Evolutionary conservation across 2,113 vertebrate genomes (phyloP).

Genomic region (Jaculus jaculus): DNA sequence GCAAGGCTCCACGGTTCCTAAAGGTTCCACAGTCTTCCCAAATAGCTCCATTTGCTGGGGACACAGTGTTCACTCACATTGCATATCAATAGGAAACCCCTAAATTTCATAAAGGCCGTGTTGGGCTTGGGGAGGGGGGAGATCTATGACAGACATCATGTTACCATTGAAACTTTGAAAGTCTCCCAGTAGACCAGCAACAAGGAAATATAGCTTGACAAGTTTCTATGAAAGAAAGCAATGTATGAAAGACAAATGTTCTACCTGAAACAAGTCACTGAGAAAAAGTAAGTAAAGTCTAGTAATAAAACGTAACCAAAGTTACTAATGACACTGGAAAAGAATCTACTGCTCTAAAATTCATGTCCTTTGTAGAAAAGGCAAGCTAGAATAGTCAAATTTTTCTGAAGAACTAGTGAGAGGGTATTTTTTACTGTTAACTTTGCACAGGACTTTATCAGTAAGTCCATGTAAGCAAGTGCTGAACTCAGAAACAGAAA

Average conservation of each 20-base stretch:
- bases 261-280: not conserved
- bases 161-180: not conserved
- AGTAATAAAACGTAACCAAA: not conserved
- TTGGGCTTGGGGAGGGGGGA: not conserved
- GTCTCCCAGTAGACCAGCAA: not conserved
- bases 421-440: not conserved
- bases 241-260: not conserved
- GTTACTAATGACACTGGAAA: not conserved
- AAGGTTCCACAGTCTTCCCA: no score
- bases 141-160: not conserved
- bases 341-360: not conserved
- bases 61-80: no score
- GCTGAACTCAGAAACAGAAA: not conserved
- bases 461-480: not conserved
- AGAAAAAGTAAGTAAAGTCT: slow-evolving; percentile 3
- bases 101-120: not conserved
- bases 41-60: no score
- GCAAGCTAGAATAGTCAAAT: not conserved
- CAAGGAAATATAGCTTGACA: not conserved
- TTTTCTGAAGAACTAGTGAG: not conserved
- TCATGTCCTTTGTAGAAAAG: not conserved
- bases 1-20: no score
- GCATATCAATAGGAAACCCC: not conserved
- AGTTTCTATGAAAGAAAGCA: not conserved
- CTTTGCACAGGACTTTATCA: not conserved